Conservation (phyloP, 1,140 invertebrate genomes). For the Parasteatoda tepidariorum region DNA sequence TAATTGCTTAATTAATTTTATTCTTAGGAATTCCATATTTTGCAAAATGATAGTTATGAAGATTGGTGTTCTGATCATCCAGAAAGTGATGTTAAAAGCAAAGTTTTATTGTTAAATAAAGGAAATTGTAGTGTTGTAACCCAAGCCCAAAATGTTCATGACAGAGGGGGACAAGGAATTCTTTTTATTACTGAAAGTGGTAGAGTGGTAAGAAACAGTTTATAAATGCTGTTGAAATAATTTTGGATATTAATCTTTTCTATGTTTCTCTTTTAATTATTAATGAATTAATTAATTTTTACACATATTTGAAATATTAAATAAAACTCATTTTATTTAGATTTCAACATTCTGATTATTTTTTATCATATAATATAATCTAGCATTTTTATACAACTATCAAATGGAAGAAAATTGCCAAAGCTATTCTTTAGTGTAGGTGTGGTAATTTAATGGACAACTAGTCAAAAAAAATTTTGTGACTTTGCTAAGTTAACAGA, state of each 20-base stretch:
- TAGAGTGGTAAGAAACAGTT: background rate
- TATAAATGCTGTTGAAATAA: background rate
- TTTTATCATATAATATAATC: background rate
- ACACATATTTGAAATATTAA: background rate
- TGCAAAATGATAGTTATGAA: constrained; percentile 12
- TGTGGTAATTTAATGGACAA: no score
- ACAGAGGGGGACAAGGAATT: constrained; percentile 30
- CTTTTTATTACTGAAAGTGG: constrained; percentile 26
- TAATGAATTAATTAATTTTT: background rate
- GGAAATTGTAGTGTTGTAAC: constrained; percentile 30
- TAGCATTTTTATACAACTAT: background rate
- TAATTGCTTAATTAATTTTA: no score
- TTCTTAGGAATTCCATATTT: constrained; percentile 39
- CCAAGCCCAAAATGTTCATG: constrained; percentile 35
- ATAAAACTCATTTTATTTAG: background rate
- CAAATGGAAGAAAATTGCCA: no score
- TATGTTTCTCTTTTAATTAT: background rate
- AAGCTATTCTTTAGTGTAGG: no score
- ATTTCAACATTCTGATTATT: background rate
- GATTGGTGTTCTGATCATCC: constrained; percentile 52
- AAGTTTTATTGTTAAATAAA: constrained; percentile 22
- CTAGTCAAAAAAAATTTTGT: no score
- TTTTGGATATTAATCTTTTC: background rate
- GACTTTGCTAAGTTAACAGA: no score
- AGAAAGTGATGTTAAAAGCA: constrained; percentile 38